A percentile compares a stretch with the other conserved stretches of the same genome.
phyloP scores from a whole-genome alignment of 2,888 invertebrate genomes.

The Hypselothyrea guttata region DNA sequence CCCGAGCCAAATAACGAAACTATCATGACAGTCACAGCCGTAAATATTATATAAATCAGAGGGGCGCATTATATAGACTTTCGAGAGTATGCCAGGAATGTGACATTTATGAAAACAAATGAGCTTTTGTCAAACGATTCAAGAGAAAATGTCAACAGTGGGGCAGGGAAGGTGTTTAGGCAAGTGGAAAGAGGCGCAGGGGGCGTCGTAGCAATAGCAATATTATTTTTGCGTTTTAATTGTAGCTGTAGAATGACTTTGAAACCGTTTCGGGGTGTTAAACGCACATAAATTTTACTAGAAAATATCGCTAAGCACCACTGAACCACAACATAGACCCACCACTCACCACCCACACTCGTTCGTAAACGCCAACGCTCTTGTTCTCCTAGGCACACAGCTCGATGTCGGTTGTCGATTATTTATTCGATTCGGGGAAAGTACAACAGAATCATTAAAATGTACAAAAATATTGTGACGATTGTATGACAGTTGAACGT shows the following conservation, averaged over 20 bases:
- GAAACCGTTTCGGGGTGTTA: constrained; percentile 56
- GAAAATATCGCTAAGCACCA: constrained; percentile 25
- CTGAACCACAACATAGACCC: constrained; percentile 14
- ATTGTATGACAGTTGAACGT: neutral
- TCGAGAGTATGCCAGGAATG: constrained; percentile 38
- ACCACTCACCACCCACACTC: constrained; percentile 22
- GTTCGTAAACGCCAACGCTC: constrained; percentile 32
- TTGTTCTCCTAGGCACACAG: constrained; percentile 27
- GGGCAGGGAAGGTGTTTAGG: neutral
- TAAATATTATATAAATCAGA: constrained; percentile 63
- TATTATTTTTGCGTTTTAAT: constrained; percentile 62
- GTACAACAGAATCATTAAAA: constrained; percentile 45
- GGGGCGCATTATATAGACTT: constrained; percentile 52
- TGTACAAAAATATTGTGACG: constrained; percentile 11
- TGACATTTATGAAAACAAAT: constrained; percentile 73
- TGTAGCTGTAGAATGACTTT: constrained; percentile 61
- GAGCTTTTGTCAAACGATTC: constrained; percentile 49
- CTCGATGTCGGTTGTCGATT: constrained; percentile 13
- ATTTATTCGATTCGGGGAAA: constrained; percentile 19
- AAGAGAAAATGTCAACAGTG: no score
- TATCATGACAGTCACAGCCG: constrained; percentile 34
- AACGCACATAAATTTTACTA: constrained; percentile 64
- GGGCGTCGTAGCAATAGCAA: constrained; percentile 4
- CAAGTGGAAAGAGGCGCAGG: constrained; percentile 1
- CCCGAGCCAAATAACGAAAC: constrained; percentile 28